Conservation (phyloP, 1,140 invertebrate species). For the Lithobius niger region DNA sequence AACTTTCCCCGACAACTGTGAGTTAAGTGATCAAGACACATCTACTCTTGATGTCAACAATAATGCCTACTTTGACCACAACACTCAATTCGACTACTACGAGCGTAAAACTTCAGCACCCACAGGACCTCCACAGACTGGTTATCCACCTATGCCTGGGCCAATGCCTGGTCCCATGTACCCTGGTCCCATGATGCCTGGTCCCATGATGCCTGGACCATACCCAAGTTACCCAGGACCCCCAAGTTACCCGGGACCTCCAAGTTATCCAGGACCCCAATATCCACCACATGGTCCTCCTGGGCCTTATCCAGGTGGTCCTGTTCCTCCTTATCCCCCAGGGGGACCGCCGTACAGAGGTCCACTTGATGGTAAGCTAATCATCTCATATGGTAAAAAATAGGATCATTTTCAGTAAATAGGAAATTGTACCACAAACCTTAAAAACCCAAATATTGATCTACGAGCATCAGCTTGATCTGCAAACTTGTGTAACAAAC, state of each 20-base stretch:
- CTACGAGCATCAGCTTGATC: too few relatives aligned
- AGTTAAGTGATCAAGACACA: constrained; percentile 71
- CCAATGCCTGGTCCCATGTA: background rate
- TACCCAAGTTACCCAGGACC: background rate
- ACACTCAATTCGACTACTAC: constrained; percentile 73
- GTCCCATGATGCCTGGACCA: background rate
- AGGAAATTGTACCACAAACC: too few relatives aligned
- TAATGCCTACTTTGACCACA: constrained; percentile 65
- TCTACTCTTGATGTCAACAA: constrained; percentile 68
- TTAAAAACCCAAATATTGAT: too few relatives aligned
- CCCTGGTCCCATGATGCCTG: background rate
- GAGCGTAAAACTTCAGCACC: constrained; percentile 38
- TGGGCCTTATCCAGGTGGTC: constrained; percentile 1
- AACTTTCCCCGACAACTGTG: constrained; percentile 66
- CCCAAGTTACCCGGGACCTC: background rate
- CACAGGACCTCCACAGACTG: background rate
- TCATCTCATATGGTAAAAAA: constrained; percentile 1
- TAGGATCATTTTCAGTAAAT: too few relatives aligned
- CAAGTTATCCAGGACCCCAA: background rate
- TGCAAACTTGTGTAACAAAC: too few relatives aligned
- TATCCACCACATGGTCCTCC: background rate
- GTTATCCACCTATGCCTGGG: background rate
- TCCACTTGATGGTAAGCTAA: constrained; percentile 18
- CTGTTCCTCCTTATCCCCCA: background rate
- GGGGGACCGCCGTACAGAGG: background rate